Conservation (phyloP, 2,888 invertebrate species). For the Drosophila colorata region DNA sequence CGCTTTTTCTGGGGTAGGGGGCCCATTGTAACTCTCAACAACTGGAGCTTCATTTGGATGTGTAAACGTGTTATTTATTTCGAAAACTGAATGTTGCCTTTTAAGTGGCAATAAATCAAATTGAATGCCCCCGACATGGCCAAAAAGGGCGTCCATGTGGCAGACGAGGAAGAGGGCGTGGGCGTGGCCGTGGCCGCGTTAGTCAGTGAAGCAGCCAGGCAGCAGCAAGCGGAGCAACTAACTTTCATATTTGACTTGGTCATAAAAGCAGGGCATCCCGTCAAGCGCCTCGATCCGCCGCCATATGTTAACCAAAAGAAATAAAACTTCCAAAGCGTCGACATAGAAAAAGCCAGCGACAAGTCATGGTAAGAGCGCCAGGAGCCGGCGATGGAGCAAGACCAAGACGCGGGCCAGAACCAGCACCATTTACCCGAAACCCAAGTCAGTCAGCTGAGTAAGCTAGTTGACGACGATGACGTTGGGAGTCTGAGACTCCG, state of each 20-base stretch:
- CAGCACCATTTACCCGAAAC: constrained; percentile 13
- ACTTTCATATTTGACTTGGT: constrained; percentile 79
- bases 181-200: constrained; percentile 26
- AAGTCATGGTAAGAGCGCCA: constrained; percentile 9
- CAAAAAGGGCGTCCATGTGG: constrained; percentile 26
- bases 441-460: constrained; percentile 51
- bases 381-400: constrained; percentile 2
- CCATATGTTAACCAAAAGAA: constrained; percentile 34
- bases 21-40: constrained; percentile 57
- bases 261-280: constrained; percentile 66
- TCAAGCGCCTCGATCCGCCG: constrained; percentile 25
- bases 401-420: neutral
- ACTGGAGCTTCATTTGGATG: constrained; percentile 79
- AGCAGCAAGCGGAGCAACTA: constrained; percentile 50
- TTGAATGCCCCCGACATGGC: constrained; percentile 56
- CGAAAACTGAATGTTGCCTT: constrained; percentile 79
- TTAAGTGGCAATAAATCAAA: constrained; percentile 81
- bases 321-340: constrained; percentile 42
- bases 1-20: neutral
- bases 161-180: neutral
- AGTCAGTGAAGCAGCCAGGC: constrained; percentile 43
- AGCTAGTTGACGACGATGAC: constrained; percentile 56
- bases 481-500: constrained; percentile 18
- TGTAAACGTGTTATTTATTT: constrained; percentile 81
- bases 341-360: constrained; percentile 49